These are phyloP conservation scores for Gandaritis pyraliata DNA, from an alignment of 2,888 invertebrate species.

Conservation along the genomic window DNA sequence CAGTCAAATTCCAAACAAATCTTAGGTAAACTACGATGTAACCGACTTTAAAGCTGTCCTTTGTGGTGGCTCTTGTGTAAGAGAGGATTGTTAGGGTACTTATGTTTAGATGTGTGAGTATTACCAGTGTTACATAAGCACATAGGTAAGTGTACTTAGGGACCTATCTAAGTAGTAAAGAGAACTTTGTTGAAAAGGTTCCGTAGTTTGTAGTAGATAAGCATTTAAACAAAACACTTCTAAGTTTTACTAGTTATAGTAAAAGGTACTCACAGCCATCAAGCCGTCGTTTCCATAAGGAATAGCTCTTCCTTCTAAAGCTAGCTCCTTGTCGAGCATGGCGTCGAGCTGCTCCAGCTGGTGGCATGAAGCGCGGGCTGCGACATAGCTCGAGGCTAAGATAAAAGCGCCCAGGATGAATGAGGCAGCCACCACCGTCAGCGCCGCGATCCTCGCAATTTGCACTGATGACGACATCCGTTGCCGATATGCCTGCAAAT, in stretches of 20 bases:
- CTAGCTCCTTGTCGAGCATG: slow-evolving; percentile 87
- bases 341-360: slow-evolving; percentile 89
- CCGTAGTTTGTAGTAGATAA: not conserved
- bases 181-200: slow-evolving; percentile 4
- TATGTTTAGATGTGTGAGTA: not conserved
- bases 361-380: slow-evolving; percentile 91
- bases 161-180: not conserved
- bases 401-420: slow-evolving; percentile 93
- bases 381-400: slow-evolving; percentile 92
- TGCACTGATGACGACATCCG: slow-evolving; percentile 91
- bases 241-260: slow-evolving; percentile 3
- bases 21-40: slow-evolving; percentile 17
- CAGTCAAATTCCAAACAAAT: slow-evolving; percentile 15
- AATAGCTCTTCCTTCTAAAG: slow-evolving; percentile 84
- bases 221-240: not conserved
- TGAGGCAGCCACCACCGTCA: slow-evolving; percentile 92
- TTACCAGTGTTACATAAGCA: not conserved
- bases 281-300: slow-evolving; percentile 85
- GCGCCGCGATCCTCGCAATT: slow-evolving; percentile 93
- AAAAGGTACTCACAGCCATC: slow-evolving; percentile 85
- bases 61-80: not conserved
- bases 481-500: slow-evolving; percentile 90
- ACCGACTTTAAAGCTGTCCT: slow-evolving; percentile 19
- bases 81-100: not conserved
- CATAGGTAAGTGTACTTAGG: too few species aligned